A percentile compares a stretch with the other conserved stretches of the same genome.
Evolutionary conservation across 2,113 vertebrate genomes (phyloP).

Genomic region (Apistogramma diplotaenia): DNA sequence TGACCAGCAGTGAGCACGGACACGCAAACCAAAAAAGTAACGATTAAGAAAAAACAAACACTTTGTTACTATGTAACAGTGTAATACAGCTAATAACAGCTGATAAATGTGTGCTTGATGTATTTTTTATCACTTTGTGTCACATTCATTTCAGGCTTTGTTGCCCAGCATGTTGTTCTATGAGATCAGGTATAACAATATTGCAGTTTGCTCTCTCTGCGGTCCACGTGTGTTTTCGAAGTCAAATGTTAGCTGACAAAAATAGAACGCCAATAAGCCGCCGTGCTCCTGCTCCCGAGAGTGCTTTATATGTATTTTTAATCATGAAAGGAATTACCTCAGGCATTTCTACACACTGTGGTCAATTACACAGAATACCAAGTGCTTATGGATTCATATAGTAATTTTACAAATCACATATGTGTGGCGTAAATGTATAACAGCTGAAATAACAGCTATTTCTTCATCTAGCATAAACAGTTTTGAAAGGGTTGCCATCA

Average conservation of each 20-base stretch:
- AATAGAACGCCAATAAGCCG: neutral
- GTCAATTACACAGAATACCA: neutral
- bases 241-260: neutral
- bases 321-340: neutral
- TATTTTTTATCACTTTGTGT: neutral
- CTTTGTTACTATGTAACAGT: neutral
- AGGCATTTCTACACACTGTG: neutral
- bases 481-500: conserved; percentile 19
- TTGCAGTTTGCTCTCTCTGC: neutral
- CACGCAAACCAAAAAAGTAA: neutral
- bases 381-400: neutral
- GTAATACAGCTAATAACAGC: neutral
- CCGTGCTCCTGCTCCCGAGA: neutral
- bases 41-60: neutral
- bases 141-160: neutral
- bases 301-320: neutral
- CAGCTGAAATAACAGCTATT: conserved; percentile 8
- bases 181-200: neutral
- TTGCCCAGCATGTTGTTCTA: neutral
- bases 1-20: neutral
- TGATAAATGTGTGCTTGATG: neutral
- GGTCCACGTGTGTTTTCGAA: neutral
- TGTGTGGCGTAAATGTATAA: neutral
- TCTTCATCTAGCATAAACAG: neutral
- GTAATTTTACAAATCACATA: neutral